Evolutionary conservation across 2,888 invertebrate species (phyloP).

Genomic region (Amiota mariae): DNA sequence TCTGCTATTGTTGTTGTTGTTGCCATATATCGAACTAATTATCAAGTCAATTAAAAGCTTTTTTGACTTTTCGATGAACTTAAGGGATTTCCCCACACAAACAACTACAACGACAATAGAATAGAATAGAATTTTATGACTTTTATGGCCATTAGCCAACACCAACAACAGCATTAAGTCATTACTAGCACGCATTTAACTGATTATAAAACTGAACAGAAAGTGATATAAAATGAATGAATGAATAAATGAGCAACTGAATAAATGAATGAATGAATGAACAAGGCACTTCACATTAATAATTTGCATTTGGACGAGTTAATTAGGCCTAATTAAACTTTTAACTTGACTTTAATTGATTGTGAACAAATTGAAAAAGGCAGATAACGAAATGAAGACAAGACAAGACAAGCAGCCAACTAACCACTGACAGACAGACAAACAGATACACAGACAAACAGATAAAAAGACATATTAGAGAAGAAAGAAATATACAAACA

Average conservation of each 20-base stretch:
- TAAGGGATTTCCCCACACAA: neutral
- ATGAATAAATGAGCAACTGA: too few relatives aligned
- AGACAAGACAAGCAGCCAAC: neutral
- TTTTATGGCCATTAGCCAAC: neutral
- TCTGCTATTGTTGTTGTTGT: constrained; percentile 18
- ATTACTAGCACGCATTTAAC: too few relatives aligned
- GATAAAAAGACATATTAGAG: neutral
- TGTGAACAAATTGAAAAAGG: constrained; percentile 61
- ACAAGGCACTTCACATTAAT: neutral
- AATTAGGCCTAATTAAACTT: constrained; percentile 66
- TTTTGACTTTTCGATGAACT: constrained; percentile 1
- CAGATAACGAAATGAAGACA: constrained; percentile 27
- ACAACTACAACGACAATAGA: neutral
- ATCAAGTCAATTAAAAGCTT: constrained; percentile 22
- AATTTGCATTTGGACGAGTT: constrained; percentile 21
- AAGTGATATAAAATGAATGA: too few relatives aligned
- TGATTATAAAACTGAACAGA: neutral
- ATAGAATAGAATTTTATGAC: too few relatives aligned
- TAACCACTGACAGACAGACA: neutral
- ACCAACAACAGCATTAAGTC: neutral
- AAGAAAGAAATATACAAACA: neutral
- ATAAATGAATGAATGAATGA: too few relatives aligned
- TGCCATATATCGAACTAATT: constrained; percentile 15
- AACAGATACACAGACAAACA: neutral
- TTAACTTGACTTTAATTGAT: constrained; percentile 65